Evolutionary conservation across 2,113 vertebrate genomes (phyloP).

Genomic region (Nothocercus nigrocapillus): DNA sequence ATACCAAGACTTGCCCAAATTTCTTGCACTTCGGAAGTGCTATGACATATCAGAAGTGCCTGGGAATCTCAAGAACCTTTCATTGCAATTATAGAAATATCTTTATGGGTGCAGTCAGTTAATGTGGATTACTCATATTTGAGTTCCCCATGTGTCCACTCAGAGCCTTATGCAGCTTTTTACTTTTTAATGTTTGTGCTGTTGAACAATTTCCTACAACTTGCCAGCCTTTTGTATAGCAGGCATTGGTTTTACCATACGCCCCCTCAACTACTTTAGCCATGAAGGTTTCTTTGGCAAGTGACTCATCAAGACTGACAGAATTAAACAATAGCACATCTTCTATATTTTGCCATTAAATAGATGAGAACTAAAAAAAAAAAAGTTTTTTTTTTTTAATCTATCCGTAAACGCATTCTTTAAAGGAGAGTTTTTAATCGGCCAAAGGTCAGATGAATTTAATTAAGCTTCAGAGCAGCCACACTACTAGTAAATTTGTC

Average conservation of each 20-base stretch:
- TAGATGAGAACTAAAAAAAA: not conserved
- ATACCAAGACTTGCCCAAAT: not conserved
- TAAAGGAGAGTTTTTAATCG: not conserved
- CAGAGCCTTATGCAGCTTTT: not conserved
- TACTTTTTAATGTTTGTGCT: not conserved
- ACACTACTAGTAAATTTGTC: not conserved
- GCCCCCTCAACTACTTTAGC: not conserved
- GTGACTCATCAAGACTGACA: not conserved
- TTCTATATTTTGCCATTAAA: not conserved
- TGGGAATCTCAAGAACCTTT: not conserved
- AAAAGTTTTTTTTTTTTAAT: not conserved
- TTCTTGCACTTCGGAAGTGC: not conserved
- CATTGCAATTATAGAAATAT: not conserved
- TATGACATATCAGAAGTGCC: not conserved
- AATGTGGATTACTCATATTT: not conserved
- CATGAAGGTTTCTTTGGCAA: conserved; percentile 26
- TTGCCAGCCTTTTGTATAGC: not conserved
- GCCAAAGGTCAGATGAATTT: not conserved
- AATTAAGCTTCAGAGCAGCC: not conserved
- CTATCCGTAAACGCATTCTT: not conserved
- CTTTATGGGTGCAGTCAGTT: not conserved
- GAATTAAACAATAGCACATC: not conserved
- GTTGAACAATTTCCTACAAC: not conserved
- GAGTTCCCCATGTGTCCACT: not conserved
- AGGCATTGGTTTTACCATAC: not conserved